Evolutionary conservation across 92 coral and sea anemone species (phyloP).

Genomic region (Palythoa grandiflora): DNA sequence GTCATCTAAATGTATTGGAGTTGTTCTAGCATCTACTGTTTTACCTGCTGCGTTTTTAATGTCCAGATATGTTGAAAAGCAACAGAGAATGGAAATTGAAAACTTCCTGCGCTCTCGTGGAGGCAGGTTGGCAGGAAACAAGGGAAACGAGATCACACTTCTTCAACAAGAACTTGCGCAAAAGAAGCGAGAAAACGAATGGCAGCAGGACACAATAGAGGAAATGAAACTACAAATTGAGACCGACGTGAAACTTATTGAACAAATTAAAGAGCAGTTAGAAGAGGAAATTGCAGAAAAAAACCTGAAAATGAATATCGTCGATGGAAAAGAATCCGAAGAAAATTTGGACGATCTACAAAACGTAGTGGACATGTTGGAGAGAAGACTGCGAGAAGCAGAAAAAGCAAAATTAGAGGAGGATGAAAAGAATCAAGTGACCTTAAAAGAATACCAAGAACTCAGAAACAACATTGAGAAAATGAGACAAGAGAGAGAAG

Average conservation of each 20-base stretch:
- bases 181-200: conserved; percentile 16
- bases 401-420: conserved; percentile 79
- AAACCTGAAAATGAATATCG: conserved; percentile 59
- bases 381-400: conserved; percentile 54
- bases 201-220: conserved; percentile 51
- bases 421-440: conserved; percentile 61
- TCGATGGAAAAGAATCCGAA: conserved; percentile 37
- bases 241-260: conserved; percentile 70
- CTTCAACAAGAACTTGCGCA: conserved; percentile 17
- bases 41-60: conserved; percentile 52
- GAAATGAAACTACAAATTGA: conserved; percentile 71
- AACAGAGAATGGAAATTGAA: conserved; percentile 55
- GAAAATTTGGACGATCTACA: conserved; percentile 53
- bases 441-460: conserved; percentile 75
- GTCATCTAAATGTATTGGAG: conserved; percentile 38
- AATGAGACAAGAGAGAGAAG: conserved; percentile 72
- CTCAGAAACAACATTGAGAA: conserved; percentile 75
- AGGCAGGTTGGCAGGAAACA: neutral
- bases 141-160: neutral
- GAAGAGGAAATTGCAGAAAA: conserved; percentile 75
- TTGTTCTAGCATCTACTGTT: conserved; percentile 52
- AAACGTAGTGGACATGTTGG: conserved; percentile 63
- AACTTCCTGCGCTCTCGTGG: conserved; percentile 23
- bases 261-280: conserved; percentile 70
- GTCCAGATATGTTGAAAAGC: conserved; percentile 42